These are phyloP conservation scores for Acanthacorydalis orientalis DNA, from an alignment of 2,888 invertebrate genomes.

Conservation along the genomic window DNA sequence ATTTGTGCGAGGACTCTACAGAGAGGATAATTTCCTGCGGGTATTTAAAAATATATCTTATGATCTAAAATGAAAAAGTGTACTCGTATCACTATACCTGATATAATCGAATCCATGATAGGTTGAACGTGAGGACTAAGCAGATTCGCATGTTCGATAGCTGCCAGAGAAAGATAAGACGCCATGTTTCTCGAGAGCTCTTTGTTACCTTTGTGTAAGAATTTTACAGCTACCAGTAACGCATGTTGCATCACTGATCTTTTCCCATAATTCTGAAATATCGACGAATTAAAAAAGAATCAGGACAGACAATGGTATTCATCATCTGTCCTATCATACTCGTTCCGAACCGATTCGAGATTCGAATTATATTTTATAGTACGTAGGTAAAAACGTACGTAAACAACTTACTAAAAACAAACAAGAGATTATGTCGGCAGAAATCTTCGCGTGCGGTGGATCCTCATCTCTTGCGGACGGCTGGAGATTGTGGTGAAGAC, in stretches of 20 bases:
- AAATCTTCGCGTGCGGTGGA: conserved; percentile 92
- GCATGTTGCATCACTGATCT: conserved; percentile 64
- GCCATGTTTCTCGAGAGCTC: conserved; percentile 82
- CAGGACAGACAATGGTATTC: too few species aligned
- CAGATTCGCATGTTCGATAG: conserved; percentile 75
- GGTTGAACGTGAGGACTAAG: conserved; percentile 76
- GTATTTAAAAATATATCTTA: conserved; percentile 7
- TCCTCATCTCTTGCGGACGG: conserved; percentile 65
- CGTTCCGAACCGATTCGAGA: too few species aligned
- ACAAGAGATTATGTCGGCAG: conserved; percentile 86
- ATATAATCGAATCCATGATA: conserved; percentile 79
- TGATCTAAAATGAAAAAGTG: conserved; percentile 1
- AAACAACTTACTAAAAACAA: conserved; percentile 60
- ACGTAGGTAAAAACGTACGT: too few species aligned
- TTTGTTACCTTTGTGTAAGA: conserved; percentile 75
- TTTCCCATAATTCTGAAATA: conserved; percentile 48
- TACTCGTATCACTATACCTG: conserved; percentile 32
- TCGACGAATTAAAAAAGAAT: too few species aligned
- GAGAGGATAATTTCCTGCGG: conserved; percentile 70
- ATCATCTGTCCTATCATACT: too few species aligned
- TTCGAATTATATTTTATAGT: too few species aligned
- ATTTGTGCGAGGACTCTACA: conserved; percentile 80
- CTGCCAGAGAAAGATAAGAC: conserved; percentile 80
- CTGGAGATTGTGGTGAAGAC: conserved; percentile 75
- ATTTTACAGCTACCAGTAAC: conserved; percentile 80